Evolutionary conservation across 2,888 invertebrate genomes (phyloP).

Genomic region (Odontothrips loti): DNA sequence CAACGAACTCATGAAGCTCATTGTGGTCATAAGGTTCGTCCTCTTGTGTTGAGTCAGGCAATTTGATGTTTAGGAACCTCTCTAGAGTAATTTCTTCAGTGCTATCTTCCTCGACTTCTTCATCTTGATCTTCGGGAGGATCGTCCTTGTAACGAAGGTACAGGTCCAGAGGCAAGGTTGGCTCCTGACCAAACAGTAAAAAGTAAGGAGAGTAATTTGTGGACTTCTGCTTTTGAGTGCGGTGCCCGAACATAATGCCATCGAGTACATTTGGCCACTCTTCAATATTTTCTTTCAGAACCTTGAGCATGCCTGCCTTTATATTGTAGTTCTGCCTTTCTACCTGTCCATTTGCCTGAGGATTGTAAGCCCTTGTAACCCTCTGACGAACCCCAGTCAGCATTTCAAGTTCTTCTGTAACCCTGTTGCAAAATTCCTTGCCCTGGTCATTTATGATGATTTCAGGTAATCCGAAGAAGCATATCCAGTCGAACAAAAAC

Average conservation of each 20-base stretch:
- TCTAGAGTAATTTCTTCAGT: background rate
- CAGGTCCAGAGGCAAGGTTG: background rate
- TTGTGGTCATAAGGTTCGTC: background rate
- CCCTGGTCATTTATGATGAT: constrained; percentile 23
- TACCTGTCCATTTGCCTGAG: constrained; percentile 26
- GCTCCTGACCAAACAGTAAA: background rate
- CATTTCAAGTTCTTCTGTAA: background rate
- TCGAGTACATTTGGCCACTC: background rate
- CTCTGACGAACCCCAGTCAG: background rate
- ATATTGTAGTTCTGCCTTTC: background rate
- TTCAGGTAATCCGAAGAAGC: background rate
- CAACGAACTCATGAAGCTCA: background rate
- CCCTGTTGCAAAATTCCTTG: constrained; percentile 2
- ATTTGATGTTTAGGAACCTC: background rate
- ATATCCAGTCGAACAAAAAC: background rate
- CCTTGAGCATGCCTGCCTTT: background rate
- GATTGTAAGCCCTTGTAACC: background rate
- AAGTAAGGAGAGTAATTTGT: background rate
- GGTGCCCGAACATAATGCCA: background rate
- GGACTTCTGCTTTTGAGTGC: background rate
- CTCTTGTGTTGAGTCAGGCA: background rate
- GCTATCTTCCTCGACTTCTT: no score
- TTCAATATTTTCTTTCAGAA: background rate
- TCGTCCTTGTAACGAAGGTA: background rate
- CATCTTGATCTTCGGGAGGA: background rate